Base-by-base conservation (phyloP, 2,888 invertebrate species). In the Ryuthela nishihirai region DNA sequence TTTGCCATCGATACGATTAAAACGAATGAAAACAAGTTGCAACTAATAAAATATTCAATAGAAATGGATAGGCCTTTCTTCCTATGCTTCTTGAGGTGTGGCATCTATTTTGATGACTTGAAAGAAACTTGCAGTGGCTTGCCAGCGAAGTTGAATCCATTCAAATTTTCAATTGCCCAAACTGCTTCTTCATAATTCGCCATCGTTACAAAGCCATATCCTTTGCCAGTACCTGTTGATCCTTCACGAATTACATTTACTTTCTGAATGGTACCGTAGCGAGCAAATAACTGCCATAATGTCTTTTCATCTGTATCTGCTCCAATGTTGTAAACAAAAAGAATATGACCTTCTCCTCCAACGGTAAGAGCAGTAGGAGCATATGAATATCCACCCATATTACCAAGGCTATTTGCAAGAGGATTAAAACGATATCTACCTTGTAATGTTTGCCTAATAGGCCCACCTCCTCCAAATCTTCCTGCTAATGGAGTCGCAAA, bases 171-270 rank as follows among this genome's bases (percentile, higher is more conserved):
- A 45, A 76, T 74, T 12, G 75, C 74, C 49, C 69, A 69, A 42
- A 70, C 64, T 12, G 75, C 76, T 48, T 75, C 74, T 18, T 70
- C 66, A 54, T 70, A 72, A 67, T 72, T 72, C 15, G 70, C 66
- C 75, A 75, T 75, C 17, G 74, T 74, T 10, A 75, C 74, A 67
- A 75, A 75, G 1, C 74, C 75, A 64, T 70, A 75, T 7, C 74
- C 74, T 65, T 75, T 75, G 50, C 72, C 70, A 46, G 69, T 65
- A 49, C 70, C 69, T 3, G 64, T 56, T 20, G 69, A 68, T 44
- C 67, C 67, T 52, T 73, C 74, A 54, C 72, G 66, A 46, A 75
- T 72, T 3, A 74, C 71, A 44, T 73, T 73, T 18, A 73, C 73
- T 59, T 75, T 74, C 61, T 70, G 69, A n/a, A 75, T 73, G 7